Base-by-base conservation (phyloP, 2,888 invertebrate genomes). In the Lasioglossum malachurum region DNA sequence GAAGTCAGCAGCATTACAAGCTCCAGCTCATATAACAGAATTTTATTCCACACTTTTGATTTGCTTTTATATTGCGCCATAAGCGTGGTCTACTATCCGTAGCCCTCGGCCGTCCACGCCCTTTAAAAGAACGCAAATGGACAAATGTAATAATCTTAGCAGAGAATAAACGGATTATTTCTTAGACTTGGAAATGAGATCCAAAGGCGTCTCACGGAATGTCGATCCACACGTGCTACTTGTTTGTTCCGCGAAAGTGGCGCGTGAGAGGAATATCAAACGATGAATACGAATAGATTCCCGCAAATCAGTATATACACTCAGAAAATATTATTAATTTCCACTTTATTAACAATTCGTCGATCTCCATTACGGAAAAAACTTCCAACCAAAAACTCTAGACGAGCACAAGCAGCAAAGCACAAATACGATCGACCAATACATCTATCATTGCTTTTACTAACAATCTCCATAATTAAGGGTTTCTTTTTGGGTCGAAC, bases 161-260 rank as follows among this genome's bases (percentile, higher is more conserved):
- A 44, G 46, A 78, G 75, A 78, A 82, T 82, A 69, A 69, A 69
- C 57, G 78, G 74, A 82, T 78, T 78, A 69, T 74, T 82, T 75
- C 74, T 78, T 74, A 78, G 78, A 78, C 78, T 67, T 74, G 82
- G 74, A 75, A 72, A 75, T 78, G 82, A 49, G 82, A 57, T 75
- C 49, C 72, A 27, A 67, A 75, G 72, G n/a, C 74, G 49, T 23
- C 27, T 72, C 27, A 31, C 23, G 49, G 78, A 73, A 72, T 82
- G 73, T 74, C 64, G 64, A 80, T 75, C 75, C 80, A 74, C 64
- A 41, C 75, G 75, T 80, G 75, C 75, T 75, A 73, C 73, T 80
- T 80, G 75, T 80, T 75, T 75, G 80, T 75, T 75, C 74, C 73
- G 31, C 60, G 44, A 69, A 69, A 69, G 69, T 69, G 69, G 35